Base-by-base conservation (phyloP, 1,140 invertebrate genomes). In the Calliopsis andreniformis region DNA sequence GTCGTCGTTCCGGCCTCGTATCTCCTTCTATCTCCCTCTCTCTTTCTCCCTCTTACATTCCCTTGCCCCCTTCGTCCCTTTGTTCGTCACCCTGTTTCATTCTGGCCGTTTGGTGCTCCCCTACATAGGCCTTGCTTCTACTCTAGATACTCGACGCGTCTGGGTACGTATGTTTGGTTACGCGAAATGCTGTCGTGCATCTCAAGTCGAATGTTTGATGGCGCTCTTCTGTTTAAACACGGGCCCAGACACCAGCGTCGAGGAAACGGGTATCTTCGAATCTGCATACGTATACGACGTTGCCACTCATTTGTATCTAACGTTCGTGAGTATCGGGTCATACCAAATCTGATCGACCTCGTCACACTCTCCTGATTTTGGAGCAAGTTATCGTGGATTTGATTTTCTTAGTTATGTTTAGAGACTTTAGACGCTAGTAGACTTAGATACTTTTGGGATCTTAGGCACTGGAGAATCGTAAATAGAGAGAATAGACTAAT, bases 131-230 rank as follows among this genome's bases (percentile, higher is more conserved):
- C 56, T 69, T 45, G 43, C 56, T 51, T 43, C 56, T 58, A 23
- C 39, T 70, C 47, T 39, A 62, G 68, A 66, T 64, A 63, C 64
- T 80, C 55, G 16, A 51, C 69, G 78, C 69, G 82, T 72, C 82
- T 82, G 78, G 71, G 70, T 81, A 83, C 80, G 84, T 84, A 82
- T 81, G 76, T 79, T 87, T 84, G 86, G 84, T 84, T 84, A 84
- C 86, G 76, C 80, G 78, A 70, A 85, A 87, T 80, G 66, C 83
- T 79, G 70, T 82, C 71, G 79, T 72, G 83, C 83, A 85, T 85
- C 79, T 79, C 82, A 79, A 85, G 83, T 82, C 83, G 83, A 85
- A 85, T 79, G 83, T 79, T 85, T 84, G 83, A 85, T 73, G 83
- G 78, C 73, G 83, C 70, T 84, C 79, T 82, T 79, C 83, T 81